Base-by-base conservation (phyloP, 2,113 vertebrate genomes). In the Motacilla alba region DNA sequence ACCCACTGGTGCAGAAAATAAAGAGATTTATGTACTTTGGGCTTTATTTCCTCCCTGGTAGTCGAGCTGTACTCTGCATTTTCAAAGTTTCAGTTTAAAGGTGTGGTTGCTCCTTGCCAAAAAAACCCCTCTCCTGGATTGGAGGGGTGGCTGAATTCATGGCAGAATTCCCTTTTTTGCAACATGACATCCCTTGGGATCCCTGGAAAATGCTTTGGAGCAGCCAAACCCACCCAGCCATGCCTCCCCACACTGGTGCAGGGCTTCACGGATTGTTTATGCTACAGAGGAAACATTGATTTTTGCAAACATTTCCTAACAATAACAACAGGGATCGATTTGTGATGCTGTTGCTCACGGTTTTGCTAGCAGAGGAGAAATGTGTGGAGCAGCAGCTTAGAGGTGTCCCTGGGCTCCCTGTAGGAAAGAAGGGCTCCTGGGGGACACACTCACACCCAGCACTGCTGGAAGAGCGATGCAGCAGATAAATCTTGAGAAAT, bases 1-100 rank as follows among this genome's bases (percentile, higher is more conserved):
- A 75, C 43, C 70, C 74, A 67, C 24, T 41, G 78, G 66, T 75
- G 93, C 85, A 86, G 96, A 97, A 97, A 96, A 86, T 92, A 86
- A 60, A 81, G 90, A 79, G 58, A 94, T 94, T 95, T 93, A 81
- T 31, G 15, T 93, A 67, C 44, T 75, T 73, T 13, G 13, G 30
- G 21, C 53, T 66, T 41, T 16, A 22, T 66, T 11, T 1, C 2
- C 18, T 26, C 46, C 39, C 15, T 4, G 9, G 26, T 17, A 68
- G 44, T 22, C 6, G 2, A 67, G 53, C 20, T 66, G 39, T 26
- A 7, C 23, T 84, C 66, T 69, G 89, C 80, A 89, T 87, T 91
- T 89, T 89, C 70, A 43, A 35, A 44, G 26, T 58, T 76, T 41
- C 24, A 37, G 33, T 91, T 84, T 60, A 78, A 88, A 93, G 43